Evolutionary conservation across 2,888 invertebrate species (phyloP), one percentile per base, ranked within the genome.

Genomic region (Phrixothrix hirtus): DNA sequence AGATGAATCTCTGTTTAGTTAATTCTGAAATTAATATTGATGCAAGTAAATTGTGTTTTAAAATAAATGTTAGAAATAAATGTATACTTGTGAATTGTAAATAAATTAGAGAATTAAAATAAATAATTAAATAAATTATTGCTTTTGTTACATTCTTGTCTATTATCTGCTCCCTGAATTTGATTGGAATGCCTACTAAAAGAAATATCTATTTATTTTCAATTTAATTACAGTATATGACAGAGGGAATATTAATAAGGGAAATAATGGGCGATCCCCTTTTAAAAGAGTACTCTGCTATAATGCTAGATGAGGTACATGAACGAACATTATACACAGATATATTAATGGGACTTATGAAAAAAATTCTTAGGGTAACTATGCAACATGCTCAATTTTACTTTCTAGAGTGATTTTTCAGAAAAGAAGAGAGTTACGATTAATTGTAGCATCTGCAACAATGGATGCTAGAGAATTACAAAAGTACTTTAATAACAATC

Each of bases 191-290:
- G n/a, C n/a, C n/a, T n/a, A n/a, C n/a, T n/a, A n/a, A n/a, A n/a
- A n/a, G n/a, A n/a, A n/a, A n/a, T n/a, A n/a, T n/a, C n/a, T n/a
- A n/a, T n/a, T n/a, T n/a, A n/a, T n/a, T n/a, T n/a, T n/a, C n/a
- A n/a, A n/a, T n/a, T n/a, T n/a, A n/a, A 21, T 53, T 53, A 49
- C 77, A 94, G 90, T 98, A 89, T 67, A 87, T 99, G 86, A 98
- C 98, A 0, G 98, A 99, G 77, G 98, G 98, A 0, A 89, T 98
- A 50, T 74, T 99, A 15, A 79, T 99, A 1, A 80, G 95, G 12
- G 98, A 99, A 78, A 91, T 99, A 83, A 92, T 98, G 81, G 83
- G 85, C 0, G 97, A 99, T 70, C 99, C 98, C 0, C 77, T 99
- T 5, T 79, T 99, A 1, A 87, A 88, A 63, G 87, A 87, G 62